A percentile compares a stretch with the other conserved stretches of the same genome.
These are phyloP conservation scores for Zoanthus sociatus DNA, from an alignment of 92 coral and sea anemone genomes.

Conservation along the genomic window DNA sequence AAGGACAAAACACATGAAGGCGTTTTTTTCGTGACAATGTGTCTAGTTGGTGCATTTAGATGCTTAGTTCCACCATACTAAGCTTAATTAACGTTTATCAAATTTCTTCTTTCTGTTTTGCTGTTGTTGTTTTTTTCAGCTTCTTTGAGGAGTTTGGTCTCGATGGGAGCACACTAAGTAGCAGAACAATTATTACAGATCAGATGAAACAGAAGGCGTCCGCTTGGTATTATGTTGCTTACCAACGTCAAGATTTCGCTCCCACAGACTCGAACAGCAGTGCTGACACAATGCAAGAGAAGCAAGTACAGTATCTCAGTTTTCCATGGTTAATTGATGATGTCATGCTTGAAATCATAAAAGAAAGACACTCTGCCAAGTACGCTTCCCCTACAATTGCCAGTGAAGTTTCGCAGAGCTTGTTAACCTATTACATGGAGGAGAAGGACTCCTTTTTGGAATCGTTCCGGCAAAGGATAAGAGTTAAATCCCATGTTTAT, in stretches of 20 bases:
- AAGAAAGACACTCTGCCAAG: slow-evolving; percentile 21
- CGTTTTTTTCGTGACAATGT: too few relatives aligned
- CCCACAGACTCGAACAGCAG: slow-evolving; percentile 28
- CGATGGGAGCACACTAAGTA: slow-evolving; percentile 57
- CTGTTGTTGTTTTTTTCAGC: not conserved
- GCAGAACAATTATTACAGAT: slow-evolving; percentile 41
- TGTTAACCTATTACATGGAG: slow-evolving; percentile 56
- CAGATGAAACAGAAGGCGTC: slow-evolving; percentile 89
- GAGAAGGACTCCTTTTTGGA: slow-evolving; percentile 40
- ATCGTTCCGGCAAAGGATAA: slow-evolving; percentile 69
- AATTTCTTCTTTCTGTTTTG: not conserved
- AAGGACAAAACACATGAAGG: too few relatives aligned
- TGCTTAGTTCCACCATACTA: too few relatives aligned
- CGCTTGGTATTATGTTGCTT: slow-evolving; percentile 94
- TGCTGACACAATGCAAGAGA: slow-evolving; percentile 28
- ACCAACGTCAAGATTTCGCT: slow-evolving; percentile 42
- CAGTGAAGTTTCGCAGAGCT: slow-evolving; percentile 59
- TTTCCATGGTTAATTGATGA: slow-evolving; percentile 99
- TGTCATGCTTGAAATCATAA: slow-evolving; percentile 77
- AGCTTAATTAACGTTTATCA: too few relatives aligned
- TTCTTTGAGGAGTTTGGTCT: slow-evolving; percentile 87
- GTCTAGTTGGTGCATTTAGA: too few relatives aligned
- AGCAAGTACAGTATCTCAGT: slow-evolving; percentile 79
- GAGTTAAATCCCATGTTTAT: slow-evolving; percentile 49
- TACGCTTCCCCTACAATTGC: slow-evolving; percentile 52